phyloP scores from a whole-genome alignment of 2,888 invertebrate species.

The Athalia rosae region DNA sequence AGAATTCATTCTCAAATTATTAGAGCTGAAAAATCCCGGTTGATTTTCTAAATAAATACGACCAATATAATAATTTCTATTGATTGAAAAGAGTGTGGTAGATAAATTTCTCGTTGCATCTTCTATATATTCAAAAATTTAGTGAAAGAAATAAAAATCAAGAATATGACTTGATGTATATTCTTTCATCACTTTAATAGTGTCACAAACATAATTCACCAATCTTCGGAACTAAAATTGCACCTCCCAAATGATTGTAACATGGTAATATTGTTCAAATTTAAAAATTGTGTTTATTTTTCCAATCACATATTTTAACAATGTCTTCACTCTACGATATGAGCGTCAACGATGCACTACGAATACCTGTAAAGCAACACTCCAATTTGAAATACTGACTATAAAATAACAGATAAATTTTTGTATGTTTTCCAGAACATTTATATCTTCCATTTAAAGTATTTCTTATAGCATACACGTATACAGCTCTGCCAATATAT shows the following conservation, averaged over 20 bases:
- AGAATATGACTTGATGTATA: not conserved
- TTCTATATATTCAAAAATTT: slow-evolving; percentile 7
- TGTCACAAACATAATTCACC: too few species aligned
- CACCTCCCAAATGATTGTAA: too few species aligned
- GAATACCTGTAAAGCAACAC: not conserved
- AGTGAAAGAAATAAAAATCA: not conserved
- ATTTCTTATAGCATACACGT: slow-evolving; percentile 23
- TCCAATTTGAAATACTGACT: slow-evolving; percentile 13
- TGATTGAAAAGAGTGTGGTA: slow-evolving; percentile 31
- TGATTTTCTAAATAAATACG: slow-evolving; percentile 26
- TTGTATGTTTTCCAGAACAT: slow-evolving; percentile 43
- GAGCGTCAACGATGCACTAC: not conserved
- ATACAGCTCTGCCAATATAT: slow-evolving; percentile 26
- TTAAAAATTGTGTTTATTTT: slow-evolving; percentile 14
- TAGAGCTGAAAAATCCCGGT: slow-evolving; percentile 13
- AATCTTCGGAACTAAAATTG: too few species aligned
- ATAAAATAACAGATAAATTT: slow-evolving; percentile 20
- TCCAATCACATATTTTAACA: not conserved
- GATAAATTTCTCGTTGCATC: slow-evolving; percentile 1
- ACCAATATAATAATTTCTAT: slow-evolving; percentile 38
- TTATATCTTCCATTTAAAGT: slow-evolving; percentile 42
- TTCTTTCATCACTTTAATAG: too few species aligned
- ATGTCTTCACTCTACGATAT: slow-evolving; percentile 9
- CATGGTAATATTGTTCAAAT: not conserved
- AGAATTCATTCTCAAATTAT: not conserved